Conservation (phyloP, 2,797 vertebrate genomes). For the Capromys pilorides region DNA sequence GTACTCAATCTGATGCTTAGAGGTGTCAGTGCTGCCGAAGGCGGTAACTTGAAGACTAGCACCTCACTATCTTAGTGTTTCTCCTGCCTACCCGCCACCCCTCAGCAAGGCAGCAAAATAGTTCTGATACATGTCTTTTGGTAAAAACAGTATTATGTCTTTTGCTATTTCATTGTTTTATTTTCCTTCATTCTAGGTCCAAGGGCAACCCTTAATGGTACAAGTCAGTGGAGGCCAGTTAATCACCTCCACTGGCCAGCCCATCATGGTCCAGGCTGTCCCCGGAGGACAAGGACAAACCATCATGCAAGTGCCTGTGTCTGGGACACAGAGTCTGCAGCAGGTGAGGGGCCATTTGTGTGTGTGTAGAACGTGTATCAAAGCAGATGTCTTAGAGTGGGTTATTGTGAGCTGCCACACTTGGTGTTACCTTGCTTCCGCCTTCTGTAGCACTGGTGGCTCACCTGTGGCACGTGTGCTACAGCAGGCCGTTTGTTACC, state of each 20-base stretch:
- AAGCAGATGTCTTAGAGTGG: not conserved
- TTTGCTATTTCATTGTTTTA: constrained; percentile 82
- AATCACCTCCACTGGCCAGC: constrained; percentile 99
- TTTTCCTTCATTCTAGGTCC: constrained; percentile 88
- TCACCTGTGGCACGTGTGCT: not conserved
- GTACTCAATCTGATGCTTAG: not conserved
- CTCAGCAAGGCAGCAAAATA: constrained; percentile 29
- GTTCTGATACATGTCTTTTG: constrained; percentile 57
- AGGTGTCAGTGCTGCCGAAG: not conserved
- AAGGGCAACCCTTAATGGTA: constrained; percentile 99
- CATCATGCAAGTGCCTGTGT: constrained; percentile 98
- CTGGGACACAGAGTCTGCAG: constrained; percentile 96
- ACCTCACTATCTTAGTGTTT: constrained; percentile 33
- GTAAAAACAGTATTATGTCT: constrained; percentile 29
- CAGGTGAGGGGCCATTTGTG: constrained; percentile 88
- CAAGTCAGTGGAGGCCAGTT: constrained; percentile 99
- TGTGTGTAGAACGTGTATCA: not conserved
- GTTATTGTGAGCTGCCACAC: not conserved
- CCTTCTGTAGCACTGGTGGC: not conserved
- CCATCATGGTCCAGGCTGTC: constrained; percentile 99
- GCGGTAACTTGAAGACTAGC: not conserved
- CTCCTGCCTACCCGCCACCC: not conserved
- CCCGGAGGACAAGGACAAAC: constrained; percentile 97
- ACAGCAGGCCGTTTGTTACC: not conserved
- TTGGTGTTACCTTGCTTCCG: not conserved